Evolutionary conservation across 1,140 invertebrate genomes (phyloP), one percentile per base, ranked within the genome.

Genomic region (Drosophila paulistorum): DNA sequence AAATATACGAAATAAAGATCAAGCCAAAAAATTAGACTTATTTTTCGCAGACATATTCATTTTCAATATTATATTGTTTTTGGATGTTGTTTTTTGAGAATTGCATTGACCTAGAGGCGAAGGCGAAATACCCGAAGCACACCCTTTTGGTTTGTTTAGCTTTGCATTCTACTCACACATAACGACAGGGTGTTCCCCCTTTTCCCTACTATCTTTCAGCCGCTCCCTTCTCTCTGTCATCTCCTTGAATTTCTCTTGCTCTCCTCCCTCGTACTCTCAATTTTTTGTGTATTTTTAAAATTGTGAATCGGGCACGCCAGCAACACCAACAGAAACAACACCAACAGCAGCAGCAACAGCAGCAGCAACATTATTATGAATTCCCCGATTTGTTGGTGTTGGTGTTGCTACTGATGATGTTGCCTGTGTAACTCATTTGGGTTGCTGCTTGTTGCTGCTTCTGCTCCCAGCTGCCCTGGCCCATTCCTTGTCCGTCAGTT

Each of bases 401-500:
- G 57, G 35, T 72, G 45, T 41, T 54, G 17, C 45, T 23, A n/a
- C 45, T 51, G 45, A 9, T 51, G 62, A 69, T 68, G 54, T 72
- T 79, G 74, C 71, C 65, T 79, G 81, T 69, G 79, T 71, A 66
- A 65, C 74, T 62, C 64, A 79, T 69, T 72, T 51, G 57, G 51
- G 45, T 41, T 59, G 65, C 54, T 68, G 68, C 17, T 7, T 48
- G 51, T 72, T 79, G 74, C 70, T 66, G 33, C 67, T 69, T 70
- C 72, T 71, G 83, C 83, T 86, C 76, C 83, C 79, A 78, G 58
- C 72, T 77, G 75, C 55, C 69, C 73, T 57, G 84, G 83, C 37
- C 83, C 83, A 87, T 87, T 89, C 83, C 84, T 68, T 80, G 77
- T 79, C 74, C 79, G 84, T 85, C 83, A 78, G 76, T 75, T 59